Conservation (phyloP, 1,140 invertebrate species). For the Papilio xuthus region DNA sequence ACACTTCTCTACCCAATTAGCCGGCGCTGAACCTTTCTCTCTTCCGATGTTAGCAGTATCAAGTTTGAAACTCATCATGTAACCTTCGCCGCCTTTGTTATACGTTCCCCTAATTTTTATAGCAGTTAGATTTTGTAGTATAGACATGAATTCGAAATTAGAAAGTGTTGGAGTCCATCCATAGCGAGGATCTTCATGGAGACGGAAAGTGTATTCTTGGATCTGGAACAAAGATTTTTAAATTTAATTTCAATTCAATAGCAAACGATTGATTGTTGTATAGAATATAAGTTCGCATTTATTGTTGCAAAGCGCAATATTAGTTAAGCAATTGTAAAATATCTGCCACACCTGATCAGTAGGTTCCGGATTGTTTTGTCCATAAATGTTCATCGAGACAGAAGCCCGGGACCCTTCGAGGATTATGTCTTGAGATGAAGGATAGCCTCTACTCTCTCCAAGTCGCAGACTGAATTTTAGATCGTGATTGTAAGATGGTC, state of each 20-base stretch:
- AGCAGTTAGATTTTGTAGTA: slow-evolving; percentile 95
- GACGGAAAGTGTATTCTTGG: slow-evolving; percentile 89
- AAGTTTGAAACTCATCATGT: slow-evolving; percentile 93
- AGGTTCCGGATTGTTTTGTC: slow-evolving; percentile 93
- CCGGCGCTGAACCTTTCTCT: slow-evolving; percentile 89
- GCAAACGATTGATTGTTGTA: no score
- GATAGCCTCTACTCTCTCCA: slow-evolving; percentile 87
- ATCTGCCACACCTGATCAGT: slow-evolving; percentile 81
- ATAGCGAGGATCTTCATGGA: slow-evolving; percentile 95
- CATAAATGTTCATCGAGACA: slow-evolving; percentile 94
- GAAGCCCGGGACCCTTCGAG: slow-evolving; percentile 91
- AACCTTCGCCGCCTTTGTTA: slow-evolving; percentile 90
- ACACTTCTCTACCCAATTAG: slow-evolving; percentile 97
- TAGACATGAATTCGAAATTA: slow-evolving; percentile 93
- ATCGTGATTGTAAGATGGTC: slow-evolving; percentile 96
- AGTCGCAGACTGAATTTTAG: slow-evolving; percentile 95
- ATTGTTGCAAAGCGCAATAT: slow-evolving; percentile 28
- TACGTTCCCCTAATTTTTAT: slow-evolving; percentile 97
- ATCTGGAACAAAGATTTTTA: slow-evolving; percentile 76
- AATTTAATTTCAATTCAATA: no score
- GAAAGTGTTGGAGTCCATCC: slow-evolving; percentile 95
- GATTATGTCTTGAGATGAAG: slow-evolving; percentile 90
- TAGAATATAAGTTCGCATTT: neutral
- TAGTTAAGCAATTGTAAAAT: slow-evolving; percentile 44
- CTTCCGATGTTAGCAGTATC: slow-evolving; percentile 92